Evolutionary conservation across 2,113 vertebrate genomes (phyloP).

Genomic region (Ranitomeya imitator): DNA sequence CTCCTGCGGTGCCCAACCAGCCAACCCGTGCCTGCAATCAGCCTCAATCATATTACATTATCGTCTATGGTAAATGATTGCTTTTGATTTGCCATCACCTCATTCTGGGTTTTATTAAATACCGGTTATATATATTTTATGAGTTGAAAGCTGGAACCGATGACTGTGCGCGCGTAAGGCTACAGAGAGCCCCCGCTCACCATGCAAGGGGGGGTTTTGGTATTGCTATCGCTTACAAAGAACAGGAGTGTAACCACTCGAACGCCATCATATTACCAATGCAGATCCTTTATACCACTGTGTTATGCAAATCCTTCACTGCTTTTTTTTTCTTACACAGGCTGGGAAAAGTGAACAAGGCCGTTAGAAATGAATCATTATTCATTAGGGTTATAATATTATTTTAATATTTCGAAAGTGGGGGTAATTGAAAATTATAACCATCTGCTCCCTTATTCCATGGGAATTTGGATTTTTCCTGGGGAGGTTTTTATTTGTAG

Average conservation of each 20-base stretch:
- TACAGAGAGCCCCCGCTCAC: constrained; percentile 25
- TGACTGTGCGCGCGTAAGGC: not conserved
- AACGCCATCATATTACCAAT: constrained; percentile 53
- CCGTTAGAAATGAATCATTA: constrained; percentile 23
- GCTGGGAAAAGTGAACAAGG: not conserved
- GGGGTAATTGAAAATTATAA: constrained; percentile 18
- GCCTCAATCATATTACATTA: not conserved
- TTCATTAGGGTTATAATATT: not conserved
- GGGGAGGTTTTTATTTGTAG: not conserved
- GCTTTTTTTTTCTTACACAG: not conserved
- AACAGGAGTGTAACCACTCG: constrained; percentile 28
- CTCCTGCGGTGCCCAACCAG: not conserved
- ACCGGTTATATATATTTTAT: not conserved
- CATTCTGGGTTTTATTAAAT: not conserved
- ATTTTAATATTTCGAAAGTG: not conserved
- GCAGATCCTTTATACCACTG: constrained; percentile 44
- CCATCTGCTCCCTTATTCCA: constrained; percentile 9
- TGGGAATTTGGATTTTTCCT: not conserved
- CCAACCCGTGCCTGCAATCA: not conserved
- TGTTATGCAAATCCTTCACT: constrained; percentile 30
- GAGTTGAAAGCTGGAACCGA: not conserved
- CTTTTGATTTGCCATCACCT: constrained; percentile 11
- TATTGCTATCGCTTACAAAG: constrained; percentile 44
- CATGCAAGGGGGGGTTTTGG: constrained; percentile 44
- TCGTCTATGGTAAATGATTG: not conserved